A percentile compares a stretch with the other conserved stretches of the same genome.
Conservation (phyloP, 2,113 vertebrate genomes). For the Cnemophilus loriae region DNA sequence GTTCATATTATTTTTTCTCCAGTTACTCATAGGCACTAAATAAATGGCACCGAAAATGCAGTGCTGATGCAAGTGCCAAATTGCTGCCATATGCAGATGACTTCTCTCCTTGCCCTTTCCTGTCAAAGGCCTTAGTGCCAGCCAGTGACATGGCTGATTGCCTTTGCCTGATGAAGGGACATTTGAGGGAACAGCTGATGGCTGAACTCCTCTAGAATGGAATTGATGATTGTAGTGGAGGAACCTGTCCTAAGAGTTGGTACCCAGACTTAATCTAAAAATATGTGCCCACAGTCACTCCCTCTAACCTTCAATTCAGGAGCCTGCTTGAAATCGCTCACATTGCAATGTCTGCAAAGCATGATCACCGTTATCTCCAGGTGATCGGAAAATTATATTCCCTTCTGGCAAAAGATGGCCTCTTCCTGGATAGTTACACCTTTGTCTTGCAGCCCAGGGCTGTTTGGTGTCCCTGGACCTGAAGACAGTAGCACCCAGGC, state of each 20-base stretch:
- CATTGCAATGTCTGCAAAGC: not conserved
- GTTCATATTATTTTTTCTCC: not conserved
- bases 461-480: not conserved
- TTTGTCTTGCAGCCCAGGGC: not conserved
- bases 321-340: not conserved
- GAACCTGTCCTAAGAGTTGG: not conserved
- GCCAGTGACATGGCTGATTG: not conserved
- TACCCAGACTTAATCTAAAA: not conserved
- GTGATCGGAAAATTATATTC: not conserved
- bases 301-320: not conserved
- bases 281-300: not conserved
- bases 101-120: not conserved
- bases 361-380: not conserved
- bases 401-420: not conserved
- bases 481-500: not conserved
- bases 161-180: not conserved
- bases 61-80: not conserved
- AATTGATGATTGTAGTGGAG: not conserved
- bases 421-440: not conserved
- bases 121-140: not conserved
- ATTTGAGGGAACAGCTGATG: not conserved
- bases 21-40: not conserved
- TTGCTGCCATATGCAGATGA: not conserved
- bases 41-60: not conserved
- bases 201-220: not conserved